phyloP scores from a whole-genome alignment of 2,113 vertebrate species.

The Gasterosteus nipponicus region DNA sequence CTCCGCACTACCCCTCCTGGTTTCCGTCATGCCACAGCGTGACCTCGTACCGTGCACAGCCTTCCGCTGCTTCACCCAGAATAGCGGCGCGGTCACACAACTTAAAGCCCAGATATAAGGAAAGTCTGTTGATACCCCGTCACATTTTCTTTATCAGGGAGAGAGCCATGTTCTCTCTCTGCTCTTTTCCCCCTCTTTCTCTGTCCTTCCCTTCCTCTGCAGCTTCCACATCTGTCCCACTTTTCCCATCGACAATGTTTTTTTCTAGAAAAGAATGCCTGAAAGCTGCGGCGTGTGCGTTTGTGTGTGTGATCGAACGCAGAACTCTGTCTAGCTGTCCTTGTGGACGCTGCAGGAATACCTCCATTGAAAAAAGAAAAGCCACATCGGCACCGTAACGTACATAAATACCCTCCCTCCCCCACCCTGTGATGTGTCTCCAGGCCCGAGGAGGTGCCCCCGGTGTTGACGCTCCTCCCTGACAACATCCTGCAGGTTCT shows the following conservation, averaged over 20 bases:
- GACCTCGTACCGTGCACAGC: background rate
- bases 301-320: background rate
- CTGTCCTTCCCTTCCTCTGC: conserved; percentile 18
- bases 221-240: conserved; percentile 59
- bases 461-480: conserved; percentile 93
- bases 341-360: background rate
- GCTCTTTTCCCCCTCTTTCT: conserved; percentile 3
- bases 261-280: background rate
- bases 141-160: conserved; percentile 48
- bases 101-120: background rate
- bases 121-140: background rate
- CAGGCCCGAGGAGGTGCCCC: conserved; percentile 93
- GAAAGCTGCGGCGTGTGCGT: conserved; percentile 14
- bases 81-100: conserved; percentile 2
- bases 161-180: conserved; percentile 1
- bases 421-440: conserved; percentile 10
- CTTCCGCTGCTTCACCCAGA: conserved; percentile 5
- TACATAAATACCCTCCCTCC: background rate
- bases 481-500: conserved; percentile 98
- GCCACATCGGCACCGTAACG: background rate
- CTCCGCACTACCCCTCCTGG: background rate
- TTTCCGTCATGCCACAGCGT: background rate
- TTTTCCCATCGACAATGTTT: conserved; percentile 42
- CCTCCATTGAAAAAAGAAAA: background rate
- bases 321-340: conserved; percentile 3